Evolutionary conservation across 2,113 vertebrate species (phyloP), one percentile per base, ranked within the genome.

Genomic region (Pardalotus punctatus): DNA sequence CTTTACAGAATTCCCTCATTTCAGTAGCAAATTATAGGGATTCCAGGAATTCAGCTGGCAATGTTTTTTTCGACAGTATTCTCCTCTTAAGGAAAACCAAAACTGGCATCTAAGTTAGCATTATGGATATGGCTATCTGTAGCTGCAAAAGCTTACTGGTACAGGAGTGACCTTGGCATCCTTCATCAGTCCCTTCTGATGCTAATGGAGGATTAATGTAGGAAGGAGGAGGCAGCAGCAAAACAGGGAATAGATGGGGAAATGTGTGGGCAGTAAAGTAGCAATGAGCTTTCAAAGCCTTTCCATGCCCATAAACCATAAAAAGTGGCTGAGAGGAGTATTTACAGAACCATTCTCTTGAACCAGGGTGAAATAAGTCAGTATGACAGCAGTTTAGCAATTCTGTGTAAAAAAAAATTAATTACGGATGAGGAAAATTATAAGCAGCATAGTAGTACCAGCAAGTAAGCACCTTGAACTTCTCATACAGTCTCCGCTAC

Each of bases 121-220:
- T 64, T 73, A 58, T n/a, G 78, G 54, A 86, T 14, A 9, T 28
- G 43, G 74, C 51, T 83, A 35, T 33, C 66, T 78, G 47, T 61
- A 85, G 40, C 57, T 85, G 42, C 42, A 91, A 87, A 94, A 87
- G 7, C 79, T 88, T 91, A 31, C 67, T 92, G 64, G 74, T 67
- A 77, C 24, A 81, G n/a, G 48, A 95, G 43, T 71, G 85, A 95
- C 96, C 92, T 97, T 90, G 90, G 76, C 94, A 96, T 86, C 35
- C 22, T 80, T 90, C 69, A 74, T 62, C 74, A 67, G 16, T 58
- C 17, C 64, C 67, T 81, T 42, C 40, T 1, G 16, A 86, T 78
- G 51, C 60, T 95, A 95, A 96, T 45, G 40, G 72, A 81, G 56
- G 25, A 93, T 67, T 94, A 96, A 78, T 6, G 14, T 20, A 78